Base-by-base conservation (phyloP, 2,797 vertebrate species). In the Hozukius guyotensis region DNA sequence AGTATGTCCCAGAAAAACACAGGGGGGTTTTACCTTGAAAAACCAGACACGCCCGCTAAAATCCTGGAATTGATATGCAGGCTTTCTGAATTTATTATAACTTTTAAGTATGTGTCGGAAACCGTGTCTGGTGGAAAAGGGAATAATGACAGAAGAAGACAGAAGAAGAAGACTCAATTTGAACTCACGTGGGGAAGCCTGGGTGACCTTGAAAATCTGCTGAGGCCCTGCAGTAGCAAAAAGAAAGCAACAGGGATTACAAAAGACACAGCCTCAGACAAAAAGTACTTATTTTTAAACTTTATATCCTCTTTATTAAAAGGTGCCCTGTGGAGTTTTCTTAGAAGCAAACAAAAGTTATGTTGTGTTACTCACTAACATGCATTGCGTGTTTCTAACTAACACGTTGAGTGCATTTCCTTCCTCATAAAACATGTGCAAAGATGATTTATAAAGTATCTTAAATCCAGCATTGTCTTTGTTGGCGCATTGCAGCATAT, bases 181-280 rank as follows among this genome's bases (percentile, higher is more conserved):
- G 10, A 53, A 95, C 95, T 95, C 92, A 97, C 96, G 88, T 97
- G 97, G 4, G 95, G 87, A 86, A 96, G 95, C 69, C 96, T 95
- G 24, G 97, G 97, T 57, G 98, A 97, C 78, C 96, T 95, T 72
- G 95, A 91, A 81, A 96, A 96, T 88, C 96, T 95, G 85, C 93
- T 90, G 79, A 96, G 93, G 73, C 97, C 97, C 98, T 99, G 92
- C 4, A 64, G 87, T 88, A 68, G 90, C 87, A 94, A 76, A 66
- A 85, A 80, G 14, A 84, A 68, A 83, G 52, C n/a, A 55, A 49
- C 24, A 80, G 1, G 59, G 31, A 68, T 82, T 42, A 82, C 14
- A 65, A 11, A 82, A 62, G 22, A 71, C 52, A 77, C 25, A 62
- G 3, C 20, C 16, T 68, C n/a, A 27, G 32, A n/a, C 27, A 66